These are phyloP conservation scores for Choloepus didactylus DNA, from an alignment of 2,797 vertebrate genomes.

Conservation along the genomic window DNA sequence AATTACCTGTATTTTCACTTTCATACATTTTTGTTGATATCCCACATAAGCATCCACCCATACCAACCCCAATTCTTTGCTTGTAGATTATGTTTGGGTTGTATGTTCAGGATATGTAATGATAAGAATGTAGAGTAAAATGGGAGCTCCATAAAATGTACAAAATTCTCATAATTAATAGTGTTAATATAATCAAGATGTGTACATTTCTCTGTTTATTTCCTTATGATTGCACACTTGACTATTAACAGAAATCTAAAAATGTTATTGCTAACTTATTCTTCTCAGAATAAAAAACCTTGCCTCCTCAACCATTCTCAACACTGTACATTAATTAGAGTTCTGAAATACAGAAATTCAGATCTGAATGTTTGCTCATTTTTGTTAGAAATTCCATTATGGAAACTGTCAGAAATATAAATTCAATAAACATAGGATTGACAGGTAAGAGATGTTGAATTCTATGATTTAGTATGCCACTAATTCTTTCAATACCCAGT, in stretches of 20 bases:
- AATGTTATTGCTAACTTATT: neutral
- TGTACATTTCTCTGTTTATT: neutral
- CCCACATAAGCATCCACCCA: neutral
- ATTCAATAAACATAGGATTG: neutral
- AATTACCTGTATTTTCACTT: neutral
- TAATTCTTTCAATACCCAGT: neutral
- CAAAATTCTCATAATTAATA: neutral
- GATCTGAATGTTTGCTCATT: neutral
- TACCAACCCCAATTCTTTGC: neutral
- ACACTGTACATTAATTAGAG: neutral
- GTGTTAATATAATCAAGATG: neutral
- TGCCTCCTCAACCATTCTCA: constrained; percentile 22
- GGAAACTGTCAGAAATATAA: constrained; percentile 61
- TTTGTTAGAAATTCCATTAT: neutral
- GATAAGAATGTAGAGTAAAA: neutral
- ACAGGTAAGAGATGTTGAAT: neutral
- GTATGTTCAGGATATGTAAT: neutral
- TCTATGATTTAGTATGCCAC: neutral
- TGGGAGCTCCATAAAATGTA: neutral
- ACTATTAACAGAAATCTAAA: neutral
- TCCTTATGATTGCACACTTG: neutral
- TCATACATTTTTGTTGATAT: neutral
- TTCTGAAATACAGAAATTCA: constrained; percentile 41
- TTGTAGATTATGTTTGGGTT: neutral
- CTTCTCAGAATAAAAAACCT: neutral